Base-by-base conservation (phyloP, 2,113 vertebrate species). In the Pelodiscus sinensis region DNA sequence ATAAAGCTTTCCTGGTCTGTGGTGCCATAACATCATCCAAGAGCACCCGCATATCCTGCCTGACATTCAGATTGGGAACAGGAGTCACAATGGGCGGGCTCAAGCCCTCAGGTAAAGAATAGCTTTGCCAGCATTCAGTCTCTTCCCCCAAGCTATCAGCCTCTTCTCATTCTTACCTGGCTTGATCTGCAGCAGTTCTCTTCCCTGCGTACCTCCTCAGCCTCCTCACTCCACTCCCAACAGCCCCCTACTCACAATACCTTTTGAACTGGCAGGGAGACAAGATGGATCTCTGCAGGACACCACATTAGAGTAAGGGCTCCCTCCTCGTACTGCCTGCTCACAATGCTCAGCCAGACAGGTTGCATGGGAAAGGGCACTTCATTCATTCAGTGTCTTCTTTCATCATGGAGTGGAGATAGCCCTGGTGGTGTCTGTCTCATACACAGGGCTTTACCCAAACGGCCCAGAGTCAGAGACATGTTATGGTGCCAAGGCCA, bases 401-500 rank as follows among this genome's bases (percentile, higher is more conserved):
- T 9, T 35, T 35, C n/a, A 35, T 35, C 62, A n/a, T 16, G 4
- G 65, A 35, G 65, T 9, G 31, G 65, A 71, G 65, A 71, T 71
- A 9, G 8, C 65, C 31, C 65, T 35, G 16, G 65, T 18, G 65
- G 31, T 19, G 15, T 68, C 25, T 60, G 24, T 60, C 65, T 68
- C n/a, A 10, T 9, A 11, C 16, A 19, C 31, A 21, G 65, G 65
- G 16, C 65, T 71, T 31, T 35, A 71, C 65, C 65, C 65, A 21
- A 35, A 35, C 8, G 65, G n/a, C 65, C 31, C 31, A n/a, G 65
- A 68, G 65, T n/a, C 65, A 68, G 31, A 68, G 65, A 35, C 9
- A 4, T 35, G 31, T 35, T 18, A 4, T 19, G 8, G 31, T 8
- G 2, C n/a, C 8, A 0, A 29, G 18, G 8, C 16, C 4, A 18